These are phyloP conservation scores for Dromas ardeola DNA, from an alignment of 2,113 vertebrate species.

Conservation along the genomic window DNA sequence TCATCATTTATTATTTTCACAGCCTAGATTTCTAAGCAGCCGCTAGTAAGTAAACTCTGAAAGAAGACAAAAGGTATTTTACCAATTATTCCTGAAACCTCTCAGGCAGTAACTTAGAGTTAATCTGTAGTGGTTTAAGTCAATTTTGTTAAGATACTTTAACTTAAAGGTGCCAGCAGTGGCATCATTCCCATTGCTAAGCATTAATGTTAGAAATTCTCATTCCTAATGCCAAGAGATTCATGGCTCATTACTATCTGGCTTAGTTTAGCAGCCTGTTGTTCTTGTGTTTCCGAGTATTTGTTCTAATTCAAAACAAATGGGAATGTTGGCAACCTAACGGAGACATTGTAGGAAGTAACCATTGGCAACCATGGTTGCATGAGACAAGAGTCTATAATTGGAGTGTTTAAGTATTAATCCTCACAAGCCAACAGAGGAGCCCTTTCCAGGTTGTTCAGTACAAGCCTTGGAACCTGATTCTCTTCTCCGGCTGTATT, in stretches of 20 bases:
- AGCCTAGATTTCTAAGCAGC: neutral
- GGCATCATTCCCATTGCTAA: conserved; percentile 1
- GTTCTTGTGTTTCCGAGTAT: conserved; percentile 11
- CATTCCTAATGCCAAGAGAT: conserved; percentile 24
- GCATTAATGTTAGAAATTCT: conserved; percentile 8
- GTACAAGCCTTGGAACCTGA: neutral
- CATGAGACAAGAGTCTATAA: conserved; percentile 1
- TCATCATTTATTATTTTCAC: neutral
- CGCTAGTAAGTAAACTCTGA: neutral
- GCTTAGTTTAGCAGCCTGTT: conserved; percentile 42
- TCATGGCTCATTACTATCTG: conserved; percentile 5
- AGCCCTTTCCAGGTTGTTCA: conserved; percentile 1
- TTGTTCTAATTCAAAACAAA: conserved; percentile 56
- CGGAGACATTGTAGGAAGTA: neutral
- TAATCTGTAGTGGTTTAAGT: neutral
- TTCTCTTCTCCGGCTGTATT: neutral
- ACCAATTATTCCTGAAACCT: neutral
- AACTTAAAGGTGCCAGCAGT: neutral
- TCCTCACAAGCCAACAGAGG: neutral
- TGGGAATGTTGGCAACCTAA: conserved; percentile 14
- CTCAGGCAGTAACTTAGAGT: neutral
- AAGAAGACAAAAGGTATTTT: neutral
- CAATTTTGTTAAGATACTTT: conserved; percentile 2
- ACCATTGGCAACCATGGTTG: neutral
- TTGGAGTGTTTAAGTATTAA: neutral